Evolutionary conservation across 2,113 vertebrate species (phyloP).

Genomic region (Chinchilla lanigera): DNA sequence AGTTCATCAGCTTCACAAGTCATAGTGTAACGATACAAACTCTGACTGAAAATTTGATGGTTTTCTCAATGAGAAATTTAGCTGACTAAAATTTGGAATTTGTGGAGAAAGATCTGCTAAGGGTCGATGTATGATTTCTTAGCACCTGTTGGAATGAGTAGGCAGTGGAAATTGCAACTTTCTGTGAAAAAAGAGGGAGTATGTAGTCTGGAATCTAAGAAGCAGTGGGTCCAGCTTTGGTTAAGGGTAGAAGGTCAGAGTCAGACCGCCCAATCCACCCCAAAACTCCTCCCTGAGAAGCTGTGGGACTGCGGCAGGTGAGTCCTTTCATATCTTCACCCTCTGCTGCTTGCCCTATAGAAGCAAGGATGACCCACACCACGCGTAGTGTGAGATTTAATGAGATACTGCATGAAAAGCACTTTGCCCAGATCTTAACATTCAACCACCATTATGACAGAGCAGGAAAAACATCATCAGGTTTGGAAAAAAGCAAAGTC

Average conservation of each 20-base stretch:
- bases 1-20: not conserved
- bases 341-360: not conserved
- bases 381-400: not conserved
- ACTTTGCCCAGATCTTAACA: not conserved
- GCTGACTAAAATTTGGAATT: not conserved
- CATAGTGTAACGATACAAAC: not conserved
- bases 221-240: not conserved
- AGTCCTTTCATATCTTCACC: not conserved
- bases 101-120: not conserved
- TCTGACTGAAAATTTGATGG: not conserved
- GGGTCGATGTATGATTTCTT: not conserved
- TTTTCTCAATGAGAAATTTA: not conserved
- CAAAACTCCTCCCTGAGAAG: not conserved
- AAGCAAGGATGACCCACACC: not conserved
- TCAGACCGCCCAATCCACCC: no score
- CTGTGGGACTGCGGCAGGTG: not conserved
- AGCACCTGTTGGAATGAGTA: not conserved
- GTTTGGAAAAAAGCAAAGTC: slow-evolving; percentile 34
- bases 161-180: not conserved
- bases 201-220: not conserved
- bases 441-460: not conserved
- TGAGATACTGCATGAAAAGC: not conserved
- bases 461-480: not conserved
- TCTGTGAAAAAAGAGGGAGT: not conserved
- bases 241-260: not conserved